A percentile compares a stretch with the other conserved stretches of the same genome.
Evolutionary conservation across 2,888 invertebrate species (phyloP).

Genomic region (Drosophila macrothrix): DNA sequence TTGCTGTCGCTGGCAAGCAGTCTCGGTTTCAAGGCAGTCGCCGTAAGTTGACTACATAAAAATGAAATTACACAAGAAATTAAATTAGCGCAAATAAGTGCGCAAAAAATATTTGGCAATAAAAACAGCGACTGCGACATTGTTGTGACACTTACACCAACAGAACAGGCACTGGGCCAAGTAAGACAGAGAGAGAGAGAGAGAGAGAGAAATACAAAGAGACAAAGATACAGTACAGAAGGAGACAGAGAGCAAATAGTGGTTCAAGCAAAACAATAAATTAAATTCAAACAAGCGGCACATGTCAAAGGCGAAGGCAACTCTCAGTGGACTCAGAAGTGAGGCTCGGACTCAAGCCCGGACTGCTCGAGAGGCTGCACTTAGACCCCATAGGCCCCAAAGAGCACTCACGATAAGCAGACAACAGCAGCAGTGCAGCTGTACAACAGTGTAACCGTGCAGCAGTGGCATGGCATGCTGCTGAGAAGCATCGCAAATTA

Average conservation of each 20-base stretch:
- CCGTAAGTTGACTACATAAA: slow-evolving; percentile 71
- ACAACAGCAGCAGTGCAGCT: slow-evolving; percentile 35
- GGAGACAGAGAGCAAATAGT: slow-evolving; percentile 30
- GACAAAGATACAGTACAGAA: neutral
- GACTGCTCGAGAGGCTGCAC: slow-evolving; percentile 56
- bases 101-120: slow-evolving; percentile 64
- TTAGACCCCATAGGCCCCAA: slow-evolving; percentile 55
- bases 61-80: slow-evolving; percentile 78
- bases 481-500: slow-evolving; percentile 38
- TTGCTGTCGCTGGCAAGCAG: slow-evolving; percentile 1
- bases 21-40: slow-evolving; percentile 73
- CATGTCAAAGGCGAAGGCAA: slow-evolving; percentile 62
- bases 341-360: slow-evolving; percentile 37
- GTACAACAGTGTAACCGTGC: neutral
- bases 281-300: slow-evolving; percentile 68
- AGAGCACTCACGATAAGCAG: slow-evolving; percentile 70
- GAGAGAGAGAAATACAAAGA: neutral
- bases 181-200: neutral
- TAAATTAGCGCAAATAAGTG: slow-evolving; percentile 77
- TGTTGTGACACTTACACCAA: slow-evolving; percentile 70
- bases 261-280: slow-evolving; percentile 70
- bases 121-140: slow-evolving; percentile 66
- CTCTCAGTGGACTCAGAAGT: slow-evolving; percentile 24
- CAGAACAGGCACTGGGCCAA: slow-evolving; percentile 39
- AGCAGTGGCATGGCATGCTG: slow-evolving; percentile 20